Base-by-base conservation (phyloP, 2,797 vertebrate genomes). In the Australoheros facetus region DNA sequence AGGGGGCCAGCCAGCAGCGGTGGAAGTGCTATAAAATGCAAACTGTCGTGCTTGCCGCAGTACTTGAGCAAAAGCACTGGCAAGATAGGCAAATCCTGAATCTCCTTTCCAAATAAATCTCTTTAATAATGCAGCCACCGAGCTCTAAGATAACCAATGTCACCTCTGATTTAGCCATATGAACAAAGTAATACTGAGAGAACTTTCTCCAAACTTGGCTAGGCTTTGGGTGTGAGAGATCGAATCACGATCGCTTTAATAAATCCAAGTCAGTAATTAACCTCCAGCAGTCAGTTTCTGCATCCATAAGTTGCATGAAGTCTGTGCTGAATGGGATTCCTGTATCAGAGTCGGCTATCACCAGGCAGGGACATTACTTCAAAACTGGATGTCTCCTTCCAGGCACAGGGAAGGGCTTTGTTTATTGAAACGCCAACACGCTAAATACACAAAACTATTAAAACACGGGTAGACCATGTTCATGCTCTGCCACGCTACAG, bases 351-450 rank as follows among this genome's bases (percentile, higher is more conserved):
- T 80, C 70, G 4, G 42, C 73, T 23, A 85, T 84, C 84, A 69
- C 58, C 16, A 64, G 30, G 80, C 51, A 37, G 77, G 75, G 60
- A 60, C 32, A 37, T 78, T 75, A 76, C 57, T 39, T 59, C 54
- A 70, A 77, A 72, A 85, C 76, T 75, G 74, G 32, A 83, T 86
- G 90, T 79, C 9, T 86, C 81, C 66, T 80, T 30, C n/a, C 45
- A 59, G 82, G 42, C 54, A 34, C 54, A 83, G 70, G 85, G 90
- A 89, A 84, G 83, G 57, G 79, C 80, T 90, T 87, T 92, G 87
- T 94, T 94, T 93, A 90, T 84, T 87, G 71, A 89, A 85, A 91
- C 14, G 83, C 78, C 83, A 88, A 88, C 86, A 84, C 81, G 60
- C 70, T 77, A 83, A 91, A 86, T 55, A 90, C 80, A 85, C 79